A percentile compares a stretch with the other conserved stretches of the same genome.
phyloP scores from a whole-genome alignment of 2,888 invertebrate species.

The Noctua comes region DNA sequence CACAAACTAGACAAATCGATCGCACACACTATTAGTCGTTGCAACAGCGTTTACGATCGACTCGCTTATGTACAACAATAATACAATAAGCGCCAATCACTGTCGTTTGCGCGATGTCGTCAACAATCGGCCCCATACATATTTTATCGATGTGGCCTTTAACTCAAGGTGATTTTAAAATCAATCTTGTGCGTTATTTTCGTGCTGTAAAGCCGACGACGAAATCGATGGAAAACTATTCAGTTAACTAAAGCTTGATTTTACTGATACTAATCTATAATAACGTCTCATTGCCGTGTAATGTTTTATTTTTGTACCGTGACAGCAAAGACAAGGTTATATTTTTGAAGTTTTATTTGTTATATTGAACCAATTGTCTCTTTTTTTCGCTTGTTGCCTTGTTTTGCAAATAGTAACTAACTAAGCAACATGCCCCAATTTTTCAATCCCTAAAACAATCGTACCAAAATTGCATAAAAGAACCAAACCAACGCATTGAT shows the following conservation, averaged over 20 bases:
- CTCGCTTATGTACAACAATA: conserved; percentile 62
- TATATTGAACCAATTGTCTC: background rate
- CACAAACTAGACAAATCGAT: conserved; percentile 48
- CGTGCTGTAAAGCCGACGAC: conserved; percentile 19
- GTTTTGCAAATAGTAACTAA: background rate
- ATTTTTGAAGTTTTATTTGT: background rate
- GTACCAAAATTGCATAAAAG: conserved; percentile 28
- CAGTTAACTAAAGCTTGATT: background rate
- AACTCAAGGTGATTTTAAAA: conserved; percentile 67
- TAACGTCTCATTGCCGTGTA: background rate
- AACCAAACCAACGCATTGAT: conserved; percentile 50
- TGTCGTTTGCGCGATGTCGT: conserved; percentile 60
- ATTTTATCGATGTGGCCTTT: conserved; percentile 73
- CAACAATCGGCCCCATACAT: conserved; percentile 63
- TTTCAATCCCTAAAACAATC: conserved; percentile 1
- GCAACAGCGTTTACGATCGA: conserved; percentile 65
- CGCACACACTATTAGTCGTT: conserved; percentile 63
- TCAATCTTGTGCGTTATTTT: conserved; percentile 61
- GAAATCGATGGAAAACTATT: conserved; percentile 33
- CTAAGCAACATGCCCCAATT: background rate
- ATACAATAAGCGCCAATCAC: conserved; percentile 64
- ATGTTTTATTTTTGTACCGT: background rate
- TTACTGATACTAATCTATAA: conserved; percentile 5
- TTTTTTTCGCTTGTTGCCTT: background rate
- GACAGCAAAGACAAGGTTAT: background rate